phyloP scores from a whole-genome alignment of 2,113 vertebrate genomes.

The Cricetomys ansorgei region DNA sequence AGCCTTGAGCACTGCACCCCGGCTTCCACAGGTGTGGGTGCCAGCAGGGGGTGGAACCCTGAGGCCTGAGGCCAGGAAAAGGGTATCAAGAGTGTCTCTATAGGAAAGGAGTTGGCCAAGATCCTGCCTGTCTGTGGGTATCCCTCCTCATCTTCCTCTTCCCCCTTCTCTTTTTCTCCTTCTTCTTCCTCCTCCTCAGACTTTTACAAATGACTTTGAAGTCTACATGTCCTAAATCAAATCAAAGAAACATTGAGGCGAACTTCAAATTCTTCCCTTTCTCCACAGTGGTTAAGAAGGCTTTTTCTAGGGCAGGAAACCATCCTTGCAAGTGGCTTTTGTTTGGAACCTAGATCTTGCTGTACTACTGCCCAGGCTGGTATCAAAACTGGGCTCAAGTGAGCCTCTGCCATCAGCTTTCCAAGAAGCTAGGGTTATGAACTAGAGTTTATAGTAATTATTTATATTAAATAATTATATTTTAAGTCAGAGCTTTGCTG shows the following conservation, averaged over 20 bases:
- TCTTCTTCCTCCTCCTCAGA: background rate
- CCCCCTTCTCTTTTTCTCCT: accelerated
- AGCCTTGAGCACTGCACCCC: background rate
- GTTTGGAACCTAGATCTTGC: background rate
- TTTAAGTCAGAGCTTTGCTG: background rate
- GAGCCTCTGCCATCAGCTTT: background rate
- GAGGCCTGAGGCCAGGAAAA: background rate
- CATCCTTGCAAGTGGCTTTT: background rate
- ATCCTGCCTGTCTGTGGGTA: accelerated
- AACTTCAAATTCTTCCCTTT: background rate
- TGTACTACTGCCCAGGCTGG: background rate
- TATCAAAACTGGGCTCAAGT: background rate
- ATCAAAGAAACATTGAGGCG: background rate
- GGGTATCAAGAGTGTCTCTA: background rate
- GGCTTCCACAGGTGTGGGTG: background rate
- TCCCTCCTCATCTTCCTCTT: accelerated
- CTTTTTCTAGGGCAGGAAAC: background rate
- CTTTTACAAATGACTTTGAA: background rate
- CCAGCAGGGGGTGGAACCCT: background rate
- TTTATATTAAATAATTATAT: background rate
- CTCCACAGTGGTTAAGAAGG: background rate
- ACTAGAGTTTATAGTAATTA: background rate
- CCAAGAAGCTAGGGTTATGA: background rate
- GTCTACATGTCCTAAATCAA: background rate
- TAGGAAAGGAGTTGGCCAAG: background rate